phyloP scores from a whole-genome alignment of 92 coral and sea anemone genomes.

The Epizoanthus illoricatus region DNA sequence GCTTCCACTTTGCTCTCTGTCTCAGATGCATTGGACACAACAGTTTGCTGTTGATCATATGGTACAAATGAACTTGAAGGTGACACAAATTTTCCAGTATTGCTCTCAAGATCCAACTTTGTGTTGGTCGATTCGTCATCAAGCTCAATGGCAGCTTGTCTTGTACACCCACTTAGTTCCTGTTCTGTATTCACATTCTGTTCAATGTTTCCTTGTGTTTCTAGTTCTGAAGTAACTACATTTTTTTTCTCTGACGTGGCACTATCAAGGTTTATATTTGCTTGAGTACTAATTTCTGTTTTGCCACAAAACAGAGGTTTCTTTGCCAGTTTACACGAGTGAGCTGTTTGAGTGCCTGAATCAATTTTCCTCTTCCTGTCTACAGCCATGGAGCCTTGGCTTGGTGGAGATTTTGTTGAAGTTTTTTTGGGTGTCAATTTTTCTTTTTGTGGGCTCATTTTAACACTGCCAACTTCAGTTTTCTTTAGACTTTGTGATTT shows the following conservation, averaged over 20 bases:
- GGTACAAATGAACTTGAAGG: neutral
- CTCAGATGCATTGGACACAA: neutral
- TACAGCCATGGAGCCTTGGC: neutral
- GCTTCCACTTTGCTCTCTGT: neutral
- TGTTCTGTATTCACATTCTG: neutral
- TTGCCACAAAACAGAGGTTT: neutral
- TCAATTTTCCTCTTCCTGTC: slow-evolving; percentile 26
- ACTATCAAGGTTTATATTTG: slow-evolving; percentile 1
- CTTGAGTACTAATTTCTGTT: neutral
- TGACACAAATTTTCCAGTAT: neutral
- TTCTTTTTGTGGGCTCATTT: neutral
- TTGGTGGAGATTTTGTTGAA: slow-evolving; percentile 28
- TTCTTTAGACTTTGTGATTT: slow-evolving; percentile 36
- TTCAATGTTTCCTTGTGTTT: neutral
- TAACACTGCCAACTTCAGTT: slow-evolving; percentile 39
- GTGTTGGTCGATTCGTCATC: neutral
- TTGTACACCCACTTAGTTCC: neutral
- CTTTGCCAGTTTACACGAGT: neutral
- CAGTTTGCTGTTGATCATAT: neutral
- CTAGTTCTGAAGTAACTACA: neutral
- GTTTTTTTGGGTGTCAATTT: neutral
- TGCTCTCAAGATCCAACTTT: neutral
- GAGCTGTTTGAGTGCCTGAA: slow-evolving; percentile 13
- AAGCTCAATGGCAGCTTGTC: neutral
- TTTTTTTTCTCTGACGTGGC: neutral